phyloP scores from a whole-genome alignment of 2,888 invertebrate species.

The Habrosyne pyritoides region DNA sequence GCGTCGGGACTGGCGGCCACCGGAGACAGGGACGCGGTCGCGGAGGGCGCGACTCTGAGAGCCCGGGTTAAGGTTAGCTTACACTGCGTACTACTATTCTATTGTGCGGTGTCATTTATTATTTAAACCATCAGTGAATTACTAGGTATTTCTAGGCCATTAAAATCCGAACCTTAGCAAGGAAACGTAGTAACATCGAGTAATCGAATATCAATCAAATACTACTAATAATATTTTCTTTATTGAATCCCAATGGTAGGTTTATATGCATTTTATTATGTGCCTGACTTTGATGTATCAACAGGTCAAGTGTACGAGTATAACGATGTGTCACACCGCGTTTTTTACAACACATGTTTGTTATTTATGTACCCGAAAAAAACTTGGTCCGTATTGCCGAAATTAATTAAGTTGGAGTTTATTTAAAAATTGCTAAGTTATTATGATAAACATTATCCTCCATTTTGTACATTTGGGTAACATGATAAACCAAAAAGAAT shows the following conservation, averaged over 20 bases:
- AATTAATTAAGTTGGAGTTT: not conserved
- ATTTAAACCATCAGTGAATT: too few relatives aligned
- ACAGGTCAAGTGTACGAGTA: constrained; percentile 1
- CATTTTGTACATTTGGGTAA: too few relatives aligned
- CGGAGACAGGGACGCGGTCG: constrained; percentile 50
- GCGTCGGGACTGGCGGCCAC: constrained; percentile 39
- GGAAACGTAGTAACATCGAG: too few relatives aligned
- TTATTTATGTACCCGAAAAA: not conserved
- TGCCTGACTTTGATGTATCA: not conserved
- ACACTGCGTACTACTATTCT: constrained; percentile 34
- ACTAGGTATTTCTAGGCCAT: too few relatives aligned
- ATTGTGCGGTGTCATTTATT: too few relatives aligned
- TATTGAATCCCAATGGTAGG: not conserved
- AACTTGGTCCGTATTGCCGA: not conserved
- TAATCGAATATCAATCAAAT: too few relatives aligned
- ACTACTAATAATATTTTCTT: too few relatives aligned
- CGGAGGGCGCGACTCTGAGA: constrained; percentile 38
- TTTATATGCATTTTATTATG: not conserved
- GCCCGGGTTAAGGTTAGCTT: constrained; percentile 41
- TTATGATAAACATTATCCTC: too few relatives aligned
- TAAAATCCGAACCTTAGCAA: too few relatives aligned
- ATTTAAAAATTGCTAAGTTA: not conserved
- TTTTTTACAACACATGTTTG: not conserved
- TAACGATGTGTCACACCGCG: not conserved
- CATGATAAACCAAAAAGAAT: too few relatives aligned